These are phyloP conservation scores for Oreohelix idahoensis DNA, from an alignment of 1,140 invertebrate species.

Conservation along the genomic window DNA sequence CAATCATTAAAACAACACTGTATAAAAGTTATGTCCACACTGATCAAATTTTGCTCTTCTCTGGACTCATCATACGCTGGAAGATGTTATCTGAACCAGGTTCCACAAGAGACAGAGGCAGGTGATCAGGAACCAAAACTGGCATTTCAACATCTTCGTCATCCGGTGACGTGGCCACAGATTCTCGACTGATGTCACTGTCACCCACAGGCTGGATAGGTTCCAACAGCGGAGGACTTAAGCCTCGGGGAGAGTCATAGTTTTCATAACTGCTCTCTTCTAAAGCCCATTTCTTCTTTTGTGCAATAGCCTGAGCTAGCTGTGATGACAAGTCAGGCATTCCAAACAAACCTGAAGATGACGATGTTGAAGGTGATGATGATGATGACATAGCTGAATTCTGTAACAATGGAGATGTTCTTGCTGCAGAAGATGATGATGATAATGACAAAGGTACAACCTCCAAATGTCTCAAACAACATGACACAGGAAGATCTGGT, in stretches of 20 bases:
- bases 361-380: conserved; percentile 27
- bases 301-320: conserved; percentile 19
- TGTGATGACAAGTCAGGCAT: conserved; percentile 32
- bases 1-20: neutral
- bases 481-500: neutral
- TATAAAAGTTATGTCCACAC: too few species aligned
- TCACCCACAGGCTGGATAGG: conserved; percentile 6
- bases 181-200: neutral
- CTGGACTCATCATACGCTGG: conserved; percentile 38
- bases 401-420: neutral
- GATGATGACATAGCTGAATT: neutral
- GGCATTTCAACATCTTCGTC: conserved; percentile 33
- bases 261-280: conserved; percentile 12
- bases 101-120: conserved; percentile 29
- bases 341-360: conserved; percentile 9
- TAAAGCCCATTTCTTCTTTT: conserved; percentile 4
- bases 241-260: neutral
- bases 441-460: neutral
- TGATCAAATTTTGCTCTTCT: conserved; percentile 22
- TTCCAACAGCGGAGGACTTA: conserved; percentile 27
- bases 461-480: neutral
- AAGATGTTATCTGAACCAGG: conserved; percentile 34
- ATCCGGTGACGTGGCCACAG: neutral
- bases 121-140: conserved; percentile 33
- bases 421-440: conserved; percentile 7